Evolutionary conservation across 1,140 invertebrate species (phyloP).

Genomic region (Capitella teleta): DNA sequence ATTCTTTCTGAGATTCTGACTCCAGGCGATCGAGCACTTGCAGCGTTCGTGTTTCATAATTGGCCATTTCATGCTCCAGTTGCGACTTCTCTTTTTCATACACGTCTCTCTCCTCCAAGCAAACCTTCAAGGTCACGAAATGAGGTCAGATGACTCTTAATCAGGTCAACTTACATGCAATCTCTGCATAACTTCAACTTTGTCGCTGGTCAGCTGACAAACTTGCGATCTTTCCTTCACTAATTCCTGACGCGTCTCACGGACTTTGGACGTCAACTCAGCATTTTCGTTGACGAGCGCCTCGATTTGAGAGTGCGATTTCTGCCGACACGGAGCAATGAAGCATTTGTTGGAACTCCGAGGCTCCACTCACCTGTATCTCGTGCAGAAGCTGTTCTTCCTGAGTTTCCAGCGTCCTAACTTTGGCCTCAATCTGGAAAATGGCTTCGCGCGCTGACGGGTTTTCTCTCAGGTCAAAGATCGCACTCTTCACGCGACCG

Average conservation of each 20-base stretch:
- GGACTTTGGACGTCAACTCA: constrained; percentile 14
- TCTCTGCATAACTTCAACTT: constrained; percentile 22
- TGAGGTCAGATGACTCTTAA: too few relatives aligned
- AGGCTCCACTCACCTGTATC: constrained; percentile 14
- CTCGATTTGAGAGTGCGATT: constrained; percentile 5
- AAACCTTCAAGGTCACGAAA: too few relatives aligned
- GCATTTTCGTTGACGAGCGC: constrained; percentile 17
- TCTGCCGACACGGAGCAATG: too few relatives aligned
- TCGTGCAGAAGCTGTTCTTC: constrained; percentile 16
- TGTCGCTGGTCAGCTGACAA: constrained; percentile 21
- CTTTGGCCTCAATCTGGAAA: background rate
- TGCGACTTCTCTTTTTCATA: too few relatives aligned
- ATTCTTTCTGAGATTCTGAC: too few relatives aligned
- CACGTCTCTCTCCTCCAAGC: too few relatives aligned
- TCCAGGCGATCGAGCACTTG: too few relatives aligned
- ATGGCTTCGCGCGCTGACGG: background rate
- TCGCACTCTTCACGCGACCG: background rate
- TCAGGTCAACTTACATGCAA: constrained; percentile 19
- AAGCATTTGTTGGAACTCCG: background rate
- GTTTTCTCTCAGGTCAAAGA: background rate
- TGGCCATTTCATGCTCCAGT: too few relatives aligned
- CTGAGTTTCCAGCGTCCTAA: constrained; percentile 19
- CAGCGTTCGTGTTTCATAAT: too few relatives aligned
- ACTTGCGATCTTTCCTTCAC: constrained; percentile 16
- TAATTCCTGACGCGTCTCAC: constrained; percentile 20